Conservation (phyloP, 2,113 vertebrate genomes). For the Cranoglanis bouderius region DNA sequence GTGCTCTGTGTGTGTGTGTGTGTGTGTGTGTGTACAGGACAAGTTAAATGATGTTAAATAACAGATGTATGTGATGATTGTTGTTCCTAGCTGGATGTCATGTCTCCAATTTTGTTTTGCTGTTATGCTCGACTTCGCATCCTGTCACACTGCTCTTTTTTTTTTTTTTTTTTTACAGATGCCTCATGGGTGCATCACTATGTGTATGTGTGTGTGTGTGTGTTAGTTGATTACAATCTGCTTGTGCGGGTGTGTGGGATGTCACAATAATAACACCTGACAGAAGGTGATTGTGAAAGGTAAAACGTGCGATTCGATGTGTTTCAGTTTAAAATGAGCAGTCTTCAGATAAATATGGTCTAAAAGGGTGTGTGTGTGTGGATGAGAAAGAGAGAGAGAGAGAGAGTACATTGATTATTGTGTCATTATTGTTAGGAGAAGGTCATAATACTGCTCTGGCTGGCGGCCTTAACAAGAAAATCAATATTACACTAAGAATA, state of each 20-base stretch:
- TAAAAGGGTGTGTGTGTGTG: neutral
- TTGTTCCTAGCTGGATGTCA: neutral
- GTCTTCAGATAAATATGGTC: slow-evolving; percentile 1
- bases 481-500: neutral
- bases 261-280: slow-evolving; percentile 4
- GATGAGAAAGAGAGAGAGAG: neutral
- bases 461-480: neutral
- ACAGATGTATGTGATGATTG: neutral
- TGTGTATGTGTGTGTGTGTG: slow-evolving; percentile 19
- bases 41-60: neutral
- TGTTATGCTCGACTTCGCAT: slow-evolving; percentile 5
- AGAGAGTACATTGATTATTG: neutral
- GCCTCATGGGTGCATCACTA: slow-evolving; percentile 8
- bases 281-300: neutral
- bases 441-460: neutral
- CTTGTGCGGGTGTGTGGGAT: slow-evolving; percentile 23
- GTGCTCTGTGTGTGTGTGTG: neutral
- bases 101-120: neutral
- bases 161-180: slow-evolving; percentile 25
- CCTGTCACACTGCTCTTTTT: neutral
- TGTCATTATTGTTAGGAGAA: neutral
- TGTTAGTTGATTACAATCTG: slow-evolving; percentile 28
- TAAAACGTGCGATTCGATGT: neutral
- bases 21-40: neutral
- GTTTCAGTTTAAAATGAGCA: neutral